Base-by-base conservation (phyloP, 2,888 invertebrate species). In the Stenotaenia linearis region DNA sequence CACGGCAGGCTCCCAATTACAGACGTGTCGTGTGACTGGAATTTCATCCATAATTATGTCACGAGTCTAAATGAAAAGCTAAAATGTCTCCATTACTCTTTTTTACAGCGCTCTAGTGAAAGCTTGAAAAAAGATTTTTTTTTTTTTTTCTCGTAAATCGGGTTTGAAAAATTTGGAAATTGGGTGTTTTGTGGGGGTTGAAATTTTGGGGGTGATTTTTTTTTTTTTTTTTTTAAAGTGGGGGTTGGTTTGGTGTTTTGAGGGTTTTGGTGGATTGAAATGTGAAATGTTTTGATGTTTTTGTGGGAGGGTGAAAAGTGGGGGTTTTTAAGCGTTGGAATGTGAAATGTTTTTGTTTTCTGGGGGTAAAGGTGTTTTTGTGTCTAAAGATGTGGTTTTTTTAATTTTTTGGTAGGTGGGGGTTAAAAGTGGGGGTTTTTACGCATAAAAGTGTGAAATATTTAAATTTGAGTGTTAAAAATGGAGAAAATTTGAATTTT, bases 1-100 rank as follows among this genome's bases (percentile, higher is more conserved):
- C 56, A 56, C 56, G 56, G 56, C 56, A 56, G 56, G 56, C 56
- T 56, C 56, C 56, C 56, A 56, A 56, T 56, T 56, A 56, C 56
- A 56, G 56, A 56, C 56, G 56, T 56, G 56, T 30, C 75, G 32
- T 75, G 75, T 75, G 75, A 75, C 75, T 32, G 28, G 75, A 75
- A 75, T 75, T 75, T 75, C 75, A 75, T 75, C 75, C 75, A 75
- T 75, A 75, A 75, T 75, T 75, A 75, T 75, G 75, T 30, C n/a
- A 75, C 75, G n/a, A 18, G 56, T 56, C 56, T 56, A 56, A 56
- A 56, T 56, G 56, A 56, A 56, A 56, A 56, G 56, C 56, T 23
- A 56, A 56, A 56, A 18, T 56, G 56, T 56, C 21, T 56, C 56
- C 23, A 56, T 56, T 56, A 56, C 23, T 56, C 56, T 56, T 56